These are phyloP conservation scores for Vandiemenella viatica DNA, from an alignment of 2,888 invertebrate genomes.

Conservation along the genomic window DNA sequence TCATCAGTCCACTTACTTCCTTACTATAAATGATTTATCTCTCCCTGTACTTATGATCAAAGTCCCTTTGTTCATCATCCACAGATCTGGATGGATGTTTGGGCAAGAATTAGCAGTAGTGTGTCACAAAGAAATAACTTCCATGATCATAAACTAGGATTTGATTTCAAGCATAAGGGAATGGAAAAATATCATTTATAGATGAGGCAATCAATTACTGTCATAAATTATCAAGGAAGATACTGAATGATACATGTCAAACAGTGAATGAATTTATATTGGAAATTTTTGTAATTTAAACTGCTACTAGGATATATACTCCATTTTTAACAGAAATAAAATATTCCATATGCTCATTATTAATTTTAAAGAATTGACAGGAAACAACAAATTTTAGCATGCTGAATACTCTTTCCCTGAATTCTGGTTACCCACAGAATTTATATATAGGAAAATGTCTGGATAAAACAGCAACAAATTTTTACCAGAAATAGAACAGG, in stretches of 20 bases:
- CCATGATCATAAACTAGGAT: too few relatives aligned
- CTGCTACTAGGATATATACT: not conserved
- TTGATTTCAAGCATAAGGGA: not conserved
- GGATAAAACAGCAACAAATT: too few relatives aligned
- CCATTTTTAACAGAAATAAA: not conserved
- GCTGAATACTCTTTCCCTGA: not conserved
- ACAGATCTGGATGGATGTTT: too few relatives aligned
- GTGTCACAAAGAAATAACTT: too few relatives aligned
- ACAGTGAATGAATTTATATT: not conserved
- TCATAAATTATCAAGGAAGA: not conserved
- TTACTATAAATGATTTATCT: too few relatives aligned
- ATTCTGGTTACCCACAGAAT: too few relatives aligned
- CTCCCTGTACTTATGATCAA: too few relatives aligned
- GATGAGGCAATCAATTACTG: not conserved
- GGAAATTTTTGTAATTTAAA: not conserved
- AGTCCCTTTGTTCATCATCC: too few relatives aligned
- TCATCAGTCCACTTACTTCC: too few relatives aligned
- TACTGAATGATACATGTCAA: not conserved
- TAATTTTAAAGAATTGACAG: not conserved
- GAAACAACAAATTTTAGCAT: not conserved
- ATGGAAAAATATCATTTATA: not conserved
- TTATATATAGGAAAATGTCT: too few relatives aligned
- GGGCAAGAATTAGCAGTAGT: too few relatives aligned
- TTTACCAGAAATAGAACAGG: too few relatives aligned
- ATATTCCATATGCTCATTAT: not conserved